Conservation (phyloP, 2,888 invertebrate species). For the Acanthosoma haemorrhoidale region DNA sequence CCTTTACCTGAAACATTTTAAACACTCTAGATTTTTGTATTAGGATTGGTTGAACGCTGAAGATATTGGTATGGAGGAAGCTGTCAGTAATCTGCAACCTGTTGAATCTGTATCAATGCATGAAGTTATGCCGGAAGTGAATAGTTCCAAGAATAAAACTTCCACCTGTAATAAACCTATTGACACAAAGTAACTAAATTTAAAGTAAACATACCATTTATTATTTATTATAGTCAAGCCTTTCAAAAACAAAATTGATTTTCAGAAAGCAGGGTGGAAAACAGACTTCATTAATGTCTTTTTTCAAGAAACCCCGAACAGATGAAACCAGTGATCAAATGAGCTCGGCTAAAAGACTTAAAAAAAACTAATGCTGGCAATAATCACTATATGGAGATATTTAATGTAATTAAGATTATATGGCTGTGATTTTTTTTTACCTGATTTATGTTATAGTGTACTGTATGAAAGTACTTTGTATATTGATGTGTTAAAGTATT, state of each 20-base stretch:
- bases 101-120: constrained; percentile 58
- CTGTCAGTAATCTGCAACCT: constrained; percentile 55
- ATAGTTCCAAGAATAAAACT: constrained; percentile 64
- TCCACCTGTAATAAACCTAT: constrained; percentile 46
- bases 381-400: too few species aligned
- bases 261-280: neutral
- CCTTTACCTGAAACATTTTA: neutral
- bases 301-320: neutral
- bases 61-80: constrained; percentile 51
- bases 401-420: too few species aligned
- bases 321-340: neutral
- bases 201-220: neutral
- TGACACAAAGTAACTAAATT: constrained; percentile 38
- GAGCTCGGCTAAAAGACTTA: neutral
- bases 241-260: neutral
- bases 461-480: too few species aligned
- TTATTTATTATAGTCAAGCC: too few species aligned
- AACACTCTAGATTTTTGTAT: constrained; percentile 23
- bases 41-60: constrained; percentile 65
- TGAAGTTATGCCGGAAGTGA: constrained; percentile 64
- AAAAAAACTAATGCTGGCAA: neutral
- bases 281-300: neutral
- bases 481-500: too few species aligned
- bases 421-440: too few species aligned
- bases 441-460: too few species aligned